phyloP scores from a whole-genome alignment of 1,140 invertebrate species.

The Cotesia glomerata region DNA sequence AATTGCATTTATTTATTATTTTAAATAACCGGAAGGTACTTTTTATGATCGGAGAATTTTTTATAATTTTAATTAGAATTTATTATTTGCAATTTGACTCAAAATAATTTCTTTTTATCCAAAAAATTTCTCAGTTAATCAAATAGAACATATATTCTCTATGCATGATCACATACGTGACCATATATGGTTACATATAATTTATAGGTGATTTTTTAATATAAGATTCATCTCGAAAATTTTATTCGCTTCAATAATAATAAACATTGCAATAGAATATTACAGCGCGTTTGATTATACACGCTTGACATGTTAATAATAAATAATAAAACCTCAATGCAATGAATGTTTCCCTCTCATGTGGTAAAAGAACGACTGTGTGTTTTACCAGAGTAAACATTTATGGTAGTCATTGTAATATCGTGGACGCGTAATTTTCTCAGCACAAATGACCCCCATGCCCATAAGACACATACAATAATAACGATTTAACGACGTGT shows the following conservation, averaged over 20 bases:
- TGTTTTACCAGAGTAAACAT: neutral
- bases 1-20: too few relatives aligned
- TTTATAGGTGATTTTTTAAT: neutral
- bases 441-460: conserved; percentile 17
- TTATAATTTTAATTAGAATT: neutral
- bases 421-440: conserved; percentile 14
- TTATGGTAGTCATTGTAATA: conserved; percentile 27
- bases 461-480: conserved; percentile 18
- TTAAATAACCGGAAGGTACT: too few relatives aligned
- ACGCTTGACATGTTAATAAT: too few relatives aligned
- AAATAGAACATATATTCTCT: too few relatives aligned
- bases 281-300: neutral
- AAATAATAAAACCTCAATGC: too few relatives aligned
- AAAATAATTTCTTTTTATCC: neutral
- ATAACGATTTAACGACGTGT: conserved; percentile 17
- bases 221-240: neutral
- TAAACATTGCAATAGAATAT: conserved; percentile 15
- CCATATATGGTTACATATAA: too few relatives aligned
- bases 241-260: neutral
- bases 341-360: too few relatives aligned
- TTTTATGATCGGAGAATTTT: too few relatives aligned
- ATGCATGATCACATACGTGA: too few relatives aligned
- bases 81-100: neutral
- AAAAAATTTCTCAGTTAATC: neutral
- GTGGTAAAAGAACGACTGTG: too few relatives aligned